phyloP scores from a whole-genome alignment of 1,140 invertebrate genomes.

The Patella vulgata region DNA sequence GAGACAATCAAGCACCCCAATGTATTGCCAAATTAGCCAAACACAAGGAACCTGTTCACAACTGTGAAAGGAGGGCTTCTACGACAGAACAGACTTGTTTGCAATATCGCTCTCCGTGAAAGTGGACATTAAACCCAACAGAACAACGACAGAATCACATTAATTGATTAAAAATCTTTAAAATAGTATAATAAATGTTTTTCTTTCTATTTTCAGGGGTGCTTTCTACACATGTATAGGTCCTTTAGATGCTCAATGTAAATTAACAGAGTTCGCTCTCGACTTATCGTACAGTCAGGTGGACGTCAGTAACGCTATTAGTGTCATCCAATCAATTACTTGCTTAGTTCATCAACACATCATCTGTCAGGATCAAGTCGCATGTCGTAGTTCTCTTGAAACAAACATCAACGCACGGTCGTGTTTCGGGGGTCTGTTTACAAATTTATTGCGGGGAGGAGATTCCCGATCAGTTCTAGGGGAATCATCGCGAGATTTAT shows the following conservation, averaged over 20 bases:
- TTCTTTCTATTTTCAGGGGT: constrained; percentile 69
- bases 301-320: constrained; percentile 78
- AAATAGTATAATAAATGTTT: too few species aligned
- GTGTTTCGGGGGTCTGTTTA: constrained; percentile 74
- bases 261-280: constrained; percentile 76
- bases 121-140: too few species aligned
- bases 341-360: constrained; percentile 73
- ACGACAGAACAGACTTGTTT: too few species aligned
- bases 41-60: too few species aligned
- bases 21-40: too few species aligned
- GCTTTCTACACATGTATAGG: constrained; percentile 77
- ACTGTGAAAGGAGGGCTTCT: too few species aligned
- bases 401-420: constrained; percentile 65
- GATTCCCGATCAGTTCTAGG: constrained; percentile 69
- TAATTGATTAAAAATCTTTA: too few species aligned
- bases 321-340: constrained; percentile 79
- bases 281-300: constrained; percentile 76
- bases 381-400: constrained; percentile 58
- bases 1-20: too few species aligned
- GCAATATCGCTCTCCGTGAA: too few species aligned
- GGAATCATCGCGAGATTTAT: constrained; percentile 73
- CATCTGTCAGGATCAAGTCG: constrained; percentile 71
- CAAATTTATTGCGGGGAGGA: constrained; percentile 74
- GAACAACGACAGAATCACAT: too few species aligned
- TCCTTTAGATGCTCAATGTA: constrained; percentile 84